Base-by-base conservation (phyloP, 2,888 invertebrate genomes). In the Drosophila austrosaltans region DNA sequence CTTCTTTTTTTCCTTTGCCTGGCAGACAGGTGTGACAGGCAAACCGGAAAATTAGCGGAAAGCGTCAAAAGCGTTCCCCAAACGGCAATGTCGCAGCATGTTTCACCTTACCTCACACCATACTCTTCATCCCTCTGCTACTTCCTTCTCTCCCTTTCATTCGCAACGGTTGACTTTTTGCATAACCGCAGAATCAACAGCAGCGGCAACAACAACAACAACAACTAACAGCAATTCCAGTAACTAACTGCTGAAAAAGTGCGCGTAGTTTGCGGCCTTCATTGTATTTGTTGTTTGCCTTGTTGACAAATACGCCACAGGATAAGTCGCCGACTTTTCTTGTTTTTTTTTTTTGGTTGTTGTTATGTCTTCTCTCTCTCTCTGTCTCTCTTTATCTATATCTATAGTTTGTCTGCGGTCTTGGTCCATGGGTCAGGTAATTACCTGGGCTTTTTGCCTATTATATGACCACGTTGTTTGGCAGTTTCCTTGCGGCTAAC, bases 41-140 rank as follows among this genome's bases (percentile, higher is more conserved):
- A 89, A 84, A 75, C 87, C 85, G 89, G 89, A 86, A 86, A 89
- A 86, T 86, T 86, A 89, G 85, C 89, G 85, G 85, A 82, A 87
- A 89, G 89, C 89, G 84, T 84, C 87, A 86, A 86, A 87, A 84
- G 82, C 77, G 85, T 76, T 87, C 85, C 87, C 89, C 87, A 80
- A 86, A 87, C 87, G 77, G 84, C 78, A 76, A 72, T 84, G 88
- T 82, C 86, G 79, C 81, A 85, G 73, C 73, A 77, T 77, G 75
- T 77, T 65, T 39, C 65, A 58, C 66, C 66, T 62, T 53, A 54
- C 25, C n/a, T 5, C 30, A 16, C 30, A 36, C 36, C 36, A 2
- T 2, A 10, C 25, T 32, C 28, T 28, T 16, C 40, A 25, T 39
- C 16, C 56, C 48, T 39, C 16, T 6, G 7, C 16, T 44, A 5